Evolutionary conservation across 2,113 vertebrate species (phyloP).

Genomic region (Daubentonia madagascariensis): DNA sequence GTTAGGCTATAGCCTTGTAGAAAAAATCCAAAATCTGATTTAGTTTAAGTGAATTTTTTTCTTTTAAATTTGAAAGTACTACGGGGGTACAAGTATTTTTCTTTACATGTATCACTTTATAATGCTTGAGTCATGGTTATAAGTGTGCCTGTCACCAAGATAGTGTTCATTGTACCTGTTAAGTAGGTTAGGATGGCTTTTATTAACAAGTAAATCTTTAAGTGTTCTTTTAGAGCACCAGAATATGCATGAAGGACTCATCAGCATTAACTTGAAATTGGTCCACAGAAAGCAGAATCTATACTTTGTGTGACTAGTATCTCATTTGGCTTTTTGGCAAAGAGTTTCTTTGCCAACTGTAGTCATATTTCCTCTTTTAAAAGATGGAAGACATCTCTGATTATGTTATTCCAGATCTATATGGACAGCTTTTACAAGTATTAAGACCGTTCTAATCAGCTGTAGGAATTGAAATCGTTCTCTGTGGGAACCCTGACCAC

Average conservation of each 20-base stretch:
- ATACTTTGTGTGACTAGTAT: not conserved
- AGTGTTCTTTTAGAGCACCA: not conserved
- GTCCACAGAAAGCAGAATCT: not conserved
- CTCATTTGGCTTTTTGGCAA: not conserved
- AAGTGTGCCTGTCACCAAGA: too few relatives aligned
- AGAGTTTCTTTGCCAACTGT: not conserved
- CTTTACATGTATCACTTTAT: too few relatives aligned
- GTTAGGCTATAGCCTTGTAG: not conserved
- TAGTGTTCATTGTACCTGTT: too few relatives aligned
- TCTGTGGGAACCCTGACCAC: not conserved
- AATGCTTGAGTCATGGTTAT: too few relatives aligned
- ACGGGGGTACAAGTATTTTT: too few relatives aligned
- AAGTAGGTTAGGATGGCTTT: too few relatives aligned
- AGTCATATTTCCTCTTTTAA: not conserved
- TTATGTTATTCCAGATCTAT: not conserved
- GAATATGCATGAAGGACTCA: not conserved
- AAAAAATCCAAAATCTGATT: not conserved
- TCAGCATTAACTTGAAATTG: not conserved
- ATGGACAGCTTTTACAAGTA: slow-evolving; percentile 14
- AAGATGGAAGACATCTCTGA: not conserved
- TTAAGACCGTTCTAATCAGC: slow-evolving; percentile 36
- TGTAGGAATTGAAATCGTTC: not conserved
- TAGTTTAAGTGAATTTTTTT: not conserved
- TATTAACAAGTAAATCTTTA: not conserved
- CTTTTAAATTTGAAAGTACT: too few relatives aligned